Evolutionary conservation across 2,888 invertebrate species (phyloP).

Genomic region (Catotricha subobsoleta): DNA sequence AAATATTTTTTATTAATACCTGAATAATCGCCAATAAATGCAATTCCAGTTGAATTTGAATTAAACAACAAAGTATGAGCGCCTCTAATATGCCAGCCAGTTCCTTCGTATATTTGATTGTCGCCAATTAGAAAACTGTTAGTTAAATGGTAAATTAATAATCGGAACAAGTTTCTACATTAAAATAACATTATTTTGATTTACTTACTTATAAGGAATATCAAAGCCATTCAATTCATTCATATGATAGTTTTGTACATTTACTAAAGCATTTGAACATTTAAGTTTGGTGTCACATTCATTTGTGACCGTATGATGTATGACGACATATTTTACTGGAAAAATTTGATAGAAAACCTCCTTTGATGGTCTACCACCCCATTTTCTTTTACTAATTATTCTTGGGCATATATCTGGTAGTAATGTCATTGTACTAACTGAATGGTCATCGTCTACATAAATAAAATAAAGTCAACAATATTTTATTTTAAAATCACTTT

Average conservation of each 20-base stretch:
- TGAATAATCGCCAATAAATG: conserved; percentile 34
- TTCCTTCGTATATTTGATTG: conserved; percentile 45
- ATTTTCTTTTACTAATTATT: conserved; percentile 36
- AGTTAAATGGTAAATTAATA: no score
- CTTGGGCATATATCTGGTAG: no score
- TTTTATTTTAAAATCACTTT: no score
- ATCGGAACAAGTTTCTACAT: no score
- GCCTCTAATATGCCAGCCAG: conserved; percentile 35
- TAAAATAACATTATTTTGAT: no score
- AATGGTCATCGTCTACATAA: no score
- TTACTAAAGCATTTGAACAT: conserved; percentile 32
- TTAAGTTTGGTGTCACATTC: conserved; percentile 28
- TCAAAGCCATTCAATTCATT: conserved; percentile 32
- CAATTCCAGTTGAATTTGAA: conserved; percentile 31
- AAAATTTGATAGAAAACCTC: conserved; percentile 37
- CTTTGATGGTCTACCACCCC: conserved; percentile 36
- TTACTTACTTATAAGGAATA: conserved; percentile 37
- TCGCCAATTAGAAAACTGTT: conserved; percentile 47
- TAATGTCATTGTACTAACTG: no score
- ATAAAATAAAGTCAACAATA: no score
- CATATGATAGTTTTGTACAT: conserved; percentile 36
- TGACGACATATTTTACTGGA: conserved; percentile 37
- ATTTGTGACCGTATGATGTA: conserved; percentile 38
- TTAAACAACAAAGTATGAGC: conserved; percentile 37
- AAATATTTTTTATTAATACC: conserved; percentile 23